Conservation (phyloP, 1,140 invertebrate genomes). For the Drosophila trapezifrons region DNA sequence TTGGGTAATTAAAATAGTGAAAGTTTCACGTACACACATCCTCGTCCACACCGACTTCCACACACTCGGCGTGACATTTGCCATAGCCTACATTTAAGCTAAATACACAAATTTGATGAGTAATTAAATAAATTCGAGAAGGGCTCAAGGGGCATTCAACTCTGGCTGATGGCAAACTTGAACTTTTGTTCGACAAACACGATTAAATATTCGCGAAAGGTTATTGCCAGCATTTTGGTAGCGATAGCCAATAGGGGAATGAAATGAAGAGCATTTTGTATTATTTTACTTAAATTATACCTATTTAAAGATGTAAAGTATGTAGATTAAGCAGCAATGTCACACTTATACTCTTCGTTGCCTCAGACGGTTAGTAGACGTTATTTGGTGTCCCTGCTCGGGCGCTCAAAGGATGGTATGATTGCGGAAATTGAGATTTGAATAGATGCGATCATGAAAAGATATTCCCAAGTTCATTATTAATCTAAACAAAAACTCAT, state of each 20-base stretch:
- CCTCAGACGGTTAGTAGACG: too few species aligned
- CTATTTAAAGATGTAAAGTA: too few species aligned
- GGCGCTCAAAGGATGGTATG: too few species aligned
- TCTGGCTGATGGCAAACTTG: background rate
- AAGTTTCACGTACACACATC: conserved; percentile 39
- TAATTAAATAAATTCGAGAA: conserved; percentile 23
- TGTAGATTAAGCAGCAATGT: too few species aligned
- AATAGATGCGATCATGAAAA: background rate
- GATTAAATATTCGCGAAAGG: conserved; percentile 2
- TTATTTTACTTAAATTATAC: too few species aligned
- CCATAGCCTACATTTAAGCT: conserved; percentile 73
- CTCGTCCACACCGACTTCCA: background rate
- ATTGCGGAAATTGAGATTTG: too few species aligned
- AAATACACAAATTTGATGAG: conserved; percentile 33
- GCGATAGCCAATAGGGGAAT: background rate
- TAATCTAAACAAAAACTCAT: too few species aligned
- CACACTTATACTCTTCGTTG: too few species aligned
- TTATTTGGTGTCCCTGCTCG: too few species aligned
- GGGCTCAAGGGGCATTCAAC: conserved; percentile 17
- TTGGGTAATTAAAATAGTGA: conserved; percentile 79
- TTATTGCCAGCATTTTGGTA: background rate
- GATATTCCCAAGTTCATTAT: background rate
- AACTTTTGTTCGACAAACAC: conserved; percentile 11
- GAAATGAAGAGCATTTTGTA: too few species aligned
- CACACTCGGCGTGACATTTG: conserved; percentile 35